These are phyloP conservation scores for Calameuta idolon DNA, from an alignment of 2,888 invertebrate genomes.

Conservation along the genomic window DNA sequence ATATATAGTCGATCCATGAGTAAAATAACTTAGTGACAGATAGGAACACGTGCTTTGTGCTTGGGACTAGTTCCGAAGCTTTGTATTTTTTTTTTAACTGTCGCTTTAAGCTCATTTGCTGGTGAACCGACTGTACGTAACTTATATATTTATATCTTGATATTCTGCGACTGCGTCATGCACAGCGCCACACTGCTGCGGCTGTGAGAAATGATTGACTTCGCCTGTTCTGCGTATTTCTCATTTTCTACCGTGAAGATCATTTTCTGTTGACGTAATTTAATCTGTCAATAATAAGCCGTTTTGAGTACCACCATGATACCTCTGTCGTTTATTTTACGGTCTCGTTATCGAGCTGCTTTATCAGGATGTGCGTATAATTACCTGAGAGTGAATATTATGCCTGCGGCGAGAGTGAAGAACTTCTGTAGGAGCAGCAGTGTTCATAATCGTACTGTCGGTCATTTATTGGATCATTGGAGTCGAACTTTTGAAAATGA, in stretches of 20 bases:
- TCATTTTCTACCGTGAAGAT: not conserved
- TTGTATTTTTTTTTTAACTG: too few relatives aligned
- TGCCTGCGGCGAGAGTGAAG: not conserved
- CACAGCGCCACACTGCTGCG: not conserved
- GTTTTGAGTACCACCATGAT: not conserved
- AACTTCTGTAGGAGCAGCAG: not conserved
- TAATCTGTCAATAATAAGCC: not conserved
- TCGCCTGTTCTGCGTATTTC: not conserved
- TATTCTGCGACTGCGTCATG: not conserved
- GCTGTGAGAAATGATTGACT: not conserved
- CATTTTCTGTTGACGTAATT: not conserved
- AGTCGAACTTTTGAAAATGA: conserved; percentile 65
- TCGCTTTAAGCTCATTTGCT: too few relatives aligned
- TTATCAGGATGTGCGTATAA: not conserved
- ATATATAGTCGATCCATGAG: too few relatives aligned
- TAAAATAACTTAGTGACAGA: too few relatives aligned
- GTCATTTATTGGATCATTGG: conserved; percentile 65
- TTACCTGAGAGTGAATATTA: not conserved
- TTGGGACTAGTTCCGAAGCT: too few relatives aligned
- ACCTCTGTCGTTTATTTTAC: not conserved
- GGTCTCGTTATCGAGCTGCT: not conserved
- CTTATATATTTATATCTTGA: not conserved
- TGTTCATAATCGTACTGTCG: conserved; percentile 36
- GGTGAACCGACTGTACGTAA: too few relatives aligned
- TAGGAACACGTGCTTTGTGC: too few relatives aligned